A percentile compares a stretch with the other conserved stretches of the same genome.
Evolutionary conservation across 2,113 vertebrate genomes (phyloP).

Genomic region (Terrapene triunguis): DNA sequence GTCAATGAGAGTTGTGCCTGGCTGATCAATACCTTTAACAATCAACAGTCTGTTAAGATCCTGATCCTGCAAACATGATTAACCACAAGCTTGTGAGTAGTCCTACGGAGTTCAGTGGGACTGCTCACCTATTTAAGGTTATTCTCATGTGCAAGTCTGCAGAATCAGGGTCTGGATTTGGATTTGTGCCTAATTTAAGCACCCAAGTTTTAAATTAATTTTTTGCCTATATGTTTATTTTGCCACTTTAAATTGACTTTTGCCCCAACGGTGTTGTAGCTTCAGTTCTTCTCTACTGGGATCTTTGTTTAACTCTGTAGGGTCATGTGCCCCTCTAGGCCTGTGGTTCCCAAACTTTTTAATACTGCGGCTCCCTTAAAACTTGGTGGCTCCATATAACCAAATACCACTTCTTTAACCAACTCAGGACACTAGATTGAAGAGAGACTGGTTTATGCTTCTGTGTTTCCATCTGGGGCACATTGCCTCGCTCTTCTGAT

Average conservation of each 20-base stretch:
- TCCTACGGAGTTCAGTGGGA: not conserved
- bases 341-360: rapidly evolving
- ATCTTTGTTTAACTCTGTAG: not conserved
- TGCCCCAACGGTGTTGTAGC: not conserved
- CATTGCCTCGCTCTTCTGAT: not conserved
- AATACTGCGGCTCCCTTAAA: not conserved
- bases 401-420: not conserved
- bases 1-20: not conserved
- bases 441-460: not conserved
- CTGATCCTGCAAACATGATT: not conserved
- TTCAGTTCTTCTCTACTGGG: not conserved
- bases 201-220: not conserved
- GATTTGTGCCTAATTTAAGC: not conserved
- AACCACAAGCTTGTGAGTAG: not conserved
- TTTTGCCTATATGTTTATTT: not conserved
- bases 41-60: not conserved
- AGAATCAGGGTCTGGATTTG: not conserved
- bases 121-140: rapidly evolving
- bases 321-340: not conserved
- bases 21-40: not conserved
- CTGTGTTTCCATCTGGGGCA: not conserved
- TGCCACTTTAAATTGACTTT: not conserved
- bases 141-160: not conserved
- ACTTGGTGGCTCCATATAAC: not conserved
- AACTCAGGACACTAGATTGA: not conserved